Evolutionary conservation across 2,113 vertebrate genomes (phyloP).

Genomic region (Dasyprocta punctata): DNA sequence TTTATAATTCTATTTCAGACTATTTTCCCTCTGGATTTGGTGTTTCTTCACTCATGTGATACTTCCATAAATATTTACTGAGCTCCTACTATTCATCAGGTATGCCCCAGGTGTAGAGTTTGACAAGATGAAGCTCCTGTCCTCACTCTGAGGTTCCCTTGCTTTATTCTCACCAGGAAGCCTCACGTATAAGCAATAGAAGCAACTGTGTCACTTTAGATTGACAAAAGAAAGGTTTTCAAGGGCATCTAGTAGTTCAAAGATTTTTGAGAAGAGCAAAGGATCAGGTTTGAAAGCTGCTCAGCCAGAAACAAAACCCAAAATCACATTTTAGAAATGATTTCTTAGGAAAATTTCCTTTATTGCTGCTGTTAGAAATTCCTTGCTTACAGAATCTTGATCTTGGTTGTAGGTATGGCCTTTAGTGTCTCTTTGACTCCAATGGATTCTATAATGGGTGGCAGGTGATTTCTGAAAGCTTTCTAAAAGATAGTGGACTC

Average conservation of each 20-base stretch:
- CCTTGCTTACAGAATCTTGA: not conserved
- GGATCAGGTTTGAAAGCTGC: not conserved
- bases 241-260: not conserved
- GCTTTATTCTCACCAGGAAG: not conserved
- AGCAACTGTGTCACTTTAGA: not conserved
- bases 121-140: not conserved
- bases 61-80: not conserved
- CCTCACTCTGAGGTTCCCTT: not conserved
- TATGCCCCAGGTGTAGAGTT: rapidly evolving
- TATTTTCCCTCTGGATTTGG: not conserved
- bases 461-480: not conserved
- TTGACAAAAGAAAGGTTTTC: not conserved
- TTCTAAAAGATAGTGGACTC: not conserved
- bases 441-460: not conserved
- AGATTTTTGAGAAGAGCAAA: not conserved
- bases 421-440: not conserved
- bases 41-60: not conserved
- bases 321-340: not conserved
- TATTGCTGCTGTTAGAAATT: not conserved
- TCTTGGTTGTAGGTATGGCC: not conserved
- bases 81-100: not conserved
- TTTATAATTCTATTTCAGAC: not conserved
- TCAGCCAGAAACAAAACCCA: not conserved
- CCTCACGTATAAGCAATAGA: not conserved
- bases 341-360: not conserved